A percentile compares a stretch with the other conserved stretches of the same genome.
phyloP scores from a whole-genome alignment of 2,797 vertebrate genomes.

The Tadarida brasiliensis region DNA sequence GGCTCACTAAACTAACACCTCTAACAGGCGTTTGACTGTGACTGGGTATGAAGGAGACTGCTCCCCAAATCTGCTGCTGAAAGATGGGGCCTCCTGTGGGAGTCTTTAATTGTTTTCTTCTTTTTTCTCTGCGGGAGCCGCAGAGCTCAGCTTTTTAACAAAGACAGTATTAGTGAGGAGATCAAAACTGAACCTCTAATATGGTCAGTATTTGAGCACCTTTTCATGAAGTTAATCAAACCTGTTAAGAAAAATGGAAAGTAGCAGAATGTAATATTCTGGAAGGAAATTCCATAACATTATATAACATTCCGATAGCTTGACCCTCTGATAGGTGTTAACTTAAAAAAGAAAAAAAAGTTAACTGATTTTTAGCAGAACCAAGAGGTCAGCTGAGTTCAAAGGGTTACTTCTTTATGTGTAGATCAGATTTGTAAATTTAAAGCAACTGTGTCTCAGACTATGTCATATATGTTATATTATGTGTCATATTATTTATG shows the following conservation, averaged over 20 bases:
- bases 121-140: slow-evolving; percentile 72
- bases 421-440: not conserved
- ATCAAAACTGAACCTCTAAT: slow-evolving; percentile 69
- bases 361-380: not conserved
- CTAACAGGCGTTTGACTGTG: slow-evolving; percentile 70
- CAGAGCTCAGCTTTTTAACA: slow-evolving; percentile 65
- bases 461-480: not conserved
- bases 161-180: slow-evolving; percentile 76
- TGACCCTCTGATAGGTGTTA: not conserved
- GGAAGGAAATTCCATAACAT: not conserved
- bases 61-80: slow-evolving; percentile 69
- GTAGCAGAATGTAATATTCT: slow-evolving; percentile 61
- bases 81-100: slow-evolving; percentile 68
- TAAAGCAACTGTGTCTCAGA: not conserved
- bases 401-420: not conserved
- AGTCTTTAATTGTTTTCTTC: slow-evolving; percentile 75
- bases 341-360: not conserved
- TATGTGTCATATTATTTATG: not conserved
- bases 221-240: slow-evolving; percentile 71
- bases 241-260: slow-evolving; percentile 61
- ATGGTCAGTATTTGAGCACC: slow-evolving; percentile 59
- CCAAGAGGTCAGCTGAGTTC: not conserved
- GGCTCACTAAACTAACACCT: slow-evolving; percentile 66
- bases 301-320: not conserved
- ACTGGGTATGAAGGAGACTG: slow-evolving; percentile 63